Base-by-base conservation (phyloP, 1,140 invertebrate species). In the Cotesia typhae region DNA sequence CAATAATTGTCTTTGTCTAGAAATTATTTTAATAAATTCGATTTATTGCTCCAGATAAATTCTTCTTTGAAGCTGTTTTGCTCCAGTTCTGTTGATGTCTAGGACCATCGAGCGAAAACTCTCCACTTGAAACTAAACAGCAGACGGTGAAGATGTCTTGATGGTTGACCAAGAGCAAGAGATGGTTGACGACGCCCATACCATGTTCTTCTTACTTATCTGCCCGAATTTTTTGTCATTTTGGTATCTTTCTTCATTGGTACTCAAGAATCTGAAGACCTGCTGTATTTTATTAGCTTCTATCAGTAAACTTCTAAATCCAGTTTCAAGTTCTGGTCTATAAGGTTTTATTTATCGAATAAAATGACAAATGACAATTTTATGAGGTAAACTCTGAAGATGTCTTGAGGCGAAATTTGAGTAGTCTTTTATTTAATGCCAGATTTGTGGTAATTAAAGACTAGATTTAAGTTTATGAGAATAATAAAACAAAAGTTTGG, bases 21-120 rank as follows among this genome's bases (percentile, higher is more conserved):
- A 28, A 28, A 1, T 28, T 28, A 3, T 28, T 28, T 28, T 2
- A 3, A 28, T 28, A 28, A 28, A 28, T 28, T 28, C 28, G 28
- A 28, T 28, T 28, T 28, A 28, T 28, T 28, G 28, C 28, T 28
- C 28, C 28, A 28, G 28, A 28, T 28, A 61, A 69, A 69, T 59
- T 37, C 53, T 17, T 41, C 38, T 35, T 69, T 52, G 28, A 28
- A 28, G 28, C 78, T 77, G 76, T 81, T 77, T 77, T 77, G 76
- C 75, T 78, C 77, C 72, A 81, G 71, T 81, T 78, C 63, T 72
- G 68, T 68, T 47, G 41, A 47, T 65, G 68, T 74, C 65, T 63
- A 77, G 75, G 71, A 74, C 73, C 77, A 72, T 77, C 75, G 71
- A 77, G 74, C 70, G 1, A 65, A 70, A 52, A 51, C 61, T 72